phyloP scores from a whole-genome alignment of 1,140 invertebrate species.

The Eumaeus atala region DNA sequence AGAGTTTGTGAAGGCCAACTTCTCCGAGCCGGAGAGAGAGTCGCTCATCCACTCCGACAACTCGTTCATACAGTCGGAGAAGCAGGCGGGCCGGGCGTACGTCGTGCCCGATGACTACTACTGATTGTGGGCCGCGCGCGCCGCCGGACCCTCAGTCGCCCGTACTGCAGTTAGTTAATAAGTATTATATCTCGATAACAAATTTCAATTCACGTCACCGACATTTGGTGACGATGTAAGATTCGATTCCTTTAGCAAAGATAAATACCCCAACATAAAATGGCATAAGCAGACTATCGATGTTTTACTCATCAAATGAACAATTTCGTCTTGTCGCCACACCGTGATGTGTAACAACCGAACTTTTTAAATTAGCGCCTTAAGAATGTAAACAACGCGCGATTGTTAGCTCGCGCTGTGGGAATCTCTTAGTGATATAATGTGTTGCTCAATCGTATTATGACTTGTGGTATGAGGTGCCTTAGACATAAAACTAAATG shows the following conservation, averaged over 20 bases:
- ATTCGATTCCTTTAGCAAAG: not conserved
- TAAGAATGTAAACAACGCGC: too few species aligned
- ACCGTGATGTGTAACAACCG: not conserved
- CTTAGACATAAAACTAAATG: conserved; percentile 1
- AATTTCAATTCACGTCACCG: not conserved
- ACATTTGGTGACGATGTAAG: not conserved
- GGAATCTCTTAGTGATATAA: too few species aligned
- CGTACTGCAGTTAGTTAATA: conserved; percentile 12
- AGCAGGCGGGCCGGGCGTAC: conserved; percentile 37
- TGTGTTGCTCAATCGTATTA: conserved; percentile 1
- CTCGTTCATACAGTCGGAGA: conserved; percentile 53
- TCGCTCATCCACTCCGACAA: conserved; percentile 54
- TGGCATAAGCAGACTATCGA: not conserved
- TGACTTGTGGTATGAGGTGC: conserved; percentile 8
- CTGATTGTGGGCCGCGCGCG: conserved; percentile 7
- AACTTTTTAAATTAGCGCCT: not conserved
- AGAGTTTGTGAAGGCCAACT: conserved; percentile 50
- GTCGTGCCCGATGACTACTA: conserved; percentile 38
- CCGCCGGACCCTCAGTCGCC: too few species aligned
- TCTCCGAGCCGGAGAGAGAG: conserved; percentile 44
- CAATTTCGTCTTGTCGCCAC: not conserved
- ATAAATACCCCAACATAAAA: not conserved
- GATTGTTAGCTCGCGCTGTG: too few species aligned
- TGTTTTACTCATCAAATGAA: not conserved
- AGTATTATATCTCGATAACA: not conserved